Conservation (phyloP, 2,888 invertebrate genomes). For the Scaptomyza polygonia region DNA sequence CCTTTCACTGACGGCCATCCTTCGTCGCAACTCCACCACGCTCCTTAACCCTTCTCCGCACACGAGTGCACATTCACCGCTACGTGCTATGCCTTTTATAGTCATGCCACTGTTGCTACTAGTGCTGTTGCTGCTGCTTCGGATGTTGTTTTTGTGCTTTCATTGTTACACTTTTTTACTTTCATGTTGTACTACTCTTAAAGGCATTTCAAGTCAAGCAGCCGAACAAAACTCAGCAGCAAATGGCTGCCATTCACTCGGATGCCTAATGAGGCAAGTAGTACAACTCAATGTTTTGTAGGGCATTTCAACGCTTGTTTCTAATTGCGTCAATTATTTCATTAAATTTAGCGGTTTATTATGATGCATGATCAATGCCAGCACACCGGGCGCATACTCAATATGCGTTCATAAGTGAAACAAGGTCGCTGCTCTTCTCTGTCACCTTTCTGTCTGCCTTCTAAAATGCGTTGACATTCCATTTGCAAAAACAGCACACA, state of each 20-base stretch:
- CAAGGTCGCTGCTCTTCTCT: conserved; percentile 38
- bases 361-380: conserved; percentile 34
- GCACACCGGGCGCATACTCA: conserved; percentile 48
- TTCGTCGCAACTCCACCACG: conserved; percentile 1
- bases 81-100: conserved; percentile 73
- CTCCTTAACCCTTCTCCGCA: background rate
- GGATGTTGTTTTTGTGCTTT: conserved; percentile 32
- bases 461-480: conserved; percentile 53
- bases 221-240: conserved; percentile 12
- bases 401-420: conserved; percentile 31
- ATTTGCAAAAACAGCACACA: conserved; percentile 48
- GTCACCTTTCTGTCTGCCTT: background rate
- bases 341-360: conserved; percentile 73
- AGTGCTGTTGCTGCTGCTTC: conserved; percentile 23
- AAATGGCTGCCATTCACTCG: conserved; percentile 30
- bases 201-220: conserved; percentile 48
- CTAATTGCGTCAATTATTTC: conserved; percentile 32
- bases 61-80: conserved; percentile 64
- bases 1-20: conserved; percentile 2
- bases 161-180: conserved; percentile 25
- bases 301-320: conserved; percentile 2
- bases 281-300: conserved; percentile 21
- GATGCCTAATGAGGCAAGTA: conserved; percentile 35
- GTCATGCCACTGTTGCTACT: conserved; percentile 50
- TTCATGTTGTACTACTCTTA: conserved; percentile 49